phyloP scores from a whole-genome alignment of 2,113 vertebrate genomes.

The Oryzias celebensis region DNA sequence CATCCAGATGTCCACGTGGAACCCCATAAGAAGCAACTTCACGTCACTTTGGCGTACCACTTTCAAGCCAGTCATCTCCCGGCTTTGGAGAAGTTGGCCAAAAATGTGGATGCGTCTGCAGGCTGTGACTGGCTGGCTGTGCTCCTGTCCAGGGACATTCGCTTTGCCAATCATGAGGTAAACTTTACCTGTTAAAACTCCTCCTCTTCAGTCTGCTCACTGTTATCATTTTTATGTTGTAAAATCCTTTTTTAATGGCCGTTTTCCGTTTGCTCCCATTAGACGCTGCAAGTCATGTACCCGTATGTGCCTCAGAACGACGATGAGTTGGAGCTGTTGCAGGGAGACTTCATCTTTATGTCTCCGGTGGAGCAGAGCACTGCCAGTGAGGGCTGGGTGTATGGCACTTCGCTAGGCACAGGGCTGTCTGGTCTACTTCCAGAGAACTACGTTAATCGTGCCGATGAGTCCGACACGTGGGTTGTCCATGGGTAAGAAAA shows the following conservation, averaged over 20 bases:
- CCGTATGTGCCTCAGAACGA: conserved; percentile 95
- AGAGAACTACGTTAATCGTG: conserved; percentile 93
- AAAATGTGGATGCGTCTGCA: conserved; percentile 85
- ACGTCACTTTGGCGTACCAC: conserved; percentile 95
- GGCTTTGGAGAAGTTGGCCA: conserved; percentile 89
- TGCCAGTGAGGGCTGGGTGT: conserved; percentile 96
- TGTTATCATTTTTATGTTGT: not conserved
- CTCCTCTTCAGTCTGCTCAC: not conserved
- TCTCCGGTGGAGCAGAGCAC: conserved; percentile 88
- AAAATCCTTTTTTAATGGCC: not conserved
- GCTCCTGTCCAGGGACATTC: conserved; percentile 95
- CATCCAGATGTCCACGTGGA: conserved; percentile 89
- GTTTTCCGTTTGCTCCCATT: not conserved
- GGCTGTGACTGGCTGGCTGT: conserved; percentile 95
- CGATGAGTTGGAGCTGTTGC: conserved; percentile 92
- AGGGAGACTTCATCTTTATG: conserved; percentile 96
- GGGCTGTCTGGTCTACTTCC: conserved; percentile 94
- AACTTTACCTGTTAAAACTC: not conserved
- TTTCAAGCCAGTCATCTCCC: conserved; percentile 90
- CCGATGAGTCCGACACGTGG: conserved; percentile 95
- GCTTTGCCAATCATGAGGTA: conserved; percentile 96
- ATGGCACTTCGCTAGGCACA: conserved; percentile 87
- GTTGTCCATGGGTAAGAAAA: conserved; percentile 89
- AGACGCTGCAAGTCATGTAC: conserved; percentile 97
- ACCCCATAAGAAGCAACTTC: conserved; percentile 97